These are phyloP conservation scores for Meta bourneti DNA, from an alignment of 2,888 invertebrate species.

Conservation along the genomic window DNA sequence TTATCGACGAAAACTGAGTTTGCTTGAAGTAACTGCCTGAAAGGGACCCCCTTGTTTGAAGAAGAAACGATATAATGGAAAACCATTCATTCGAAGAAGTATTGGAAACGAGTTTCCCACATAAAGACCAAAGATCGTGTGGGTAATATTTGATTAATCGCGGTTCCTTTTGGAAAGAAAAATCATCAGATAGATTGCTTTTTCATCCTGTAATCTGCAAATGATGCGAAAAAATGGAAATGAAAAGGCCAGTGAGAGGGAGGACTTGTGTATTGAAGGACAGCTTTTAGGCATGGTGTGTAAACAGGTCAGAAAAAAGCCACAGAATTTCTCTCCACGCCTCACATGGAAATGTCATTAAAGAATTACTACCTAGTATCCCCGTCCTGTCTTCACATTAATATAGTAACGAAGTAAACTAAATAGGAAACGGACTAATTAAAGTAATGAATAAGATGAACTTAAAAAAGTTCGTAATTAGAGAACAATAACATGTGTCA, in stretches of 20 bases:
- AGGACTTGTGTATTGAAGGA: too few relatives aligned
- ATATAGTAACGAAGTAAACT: too few relatives aligned
- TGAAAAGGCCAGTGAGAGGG: neutral
- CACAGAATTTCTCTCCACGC: too few relatives aligned
- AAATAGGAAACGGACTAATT: too few relatives aligned
- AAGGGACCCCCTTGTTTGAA: constrained; percentile 35
- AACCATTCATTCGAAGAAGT: constrained; percentile 30
- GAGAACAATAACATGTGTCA: too few relatives aligned
- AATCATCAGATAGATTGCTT: neutral
- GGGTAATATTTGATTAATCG: constrained; percentile 41
- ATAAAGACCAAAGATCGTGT: constrained; percentile 39
- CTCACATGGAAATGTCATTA: too few relatives aligned
- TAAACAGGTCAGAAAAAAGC: too few relatives aligned
- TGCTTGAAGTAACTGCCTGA: constrained; percentile 11
- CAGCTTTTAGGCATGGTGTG: too few relatives aligned
- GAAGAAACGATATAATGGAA: constrained; percentile 34
- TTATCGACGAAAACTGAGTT: constrained; percentile 50
- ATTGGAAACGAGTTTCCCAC: constrained; percentile 52
- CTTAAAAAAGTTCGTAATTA: too few relatives aligned
- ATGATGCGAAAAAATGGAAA: neutral
- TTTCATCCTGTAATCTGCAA: neutral
- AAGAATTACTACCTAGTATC: too few relatives aligned
- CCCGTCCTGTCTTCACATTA: too few relatives aligned
- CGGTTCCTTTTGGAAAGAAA: neutral
- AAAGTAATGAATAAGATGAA: too few relatives aligned